Base-by-base conservation (phyloP, 2,888 invertebrate genomes). In the Heliconius charithonia region DNA sequence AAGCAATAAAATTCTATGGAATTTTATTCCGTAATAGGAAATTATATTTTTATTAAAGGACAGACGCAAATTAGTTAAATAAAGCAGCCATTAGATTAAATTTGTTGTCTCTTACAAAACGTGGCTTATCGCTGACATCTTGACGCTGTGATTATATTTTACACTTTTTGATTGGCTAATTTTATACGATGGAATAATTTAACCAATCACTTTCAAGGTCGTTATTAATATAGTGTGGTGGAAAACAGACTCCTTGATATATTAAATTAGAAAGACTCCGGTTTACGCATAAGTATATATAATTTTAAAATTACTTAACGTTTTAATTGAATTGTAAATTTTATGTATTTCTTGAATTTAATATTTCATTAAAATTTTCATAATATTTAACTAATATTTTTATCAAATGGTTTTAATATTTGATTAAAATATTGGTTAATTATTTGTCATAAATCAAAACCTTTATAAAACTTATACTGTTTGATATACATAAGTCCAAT, bases 31-130 rank as follows among this genome's bases (percentile, higher is more conserved):
- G 32, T 77, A 63, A 69, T 72, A 66, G 59, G 22, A 51, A 72
- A 65, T 67, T 72, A 56, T 62, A 77, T 71, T 75, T 59, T 56
- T 59, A 51, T 59, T 56, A 86, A 87, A 83, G 84, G 85, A 88
- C 87, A 89, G 88, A 87, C 86, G 84, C 86, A 87, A 87, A 88
- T 84, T 85, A 82, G 81, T 82, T 85, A 86, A 86, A 83, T 82
- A 81, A 82, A 87, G 88, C 88, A 91, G 89, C 89, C 90, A 92
- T 89, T 84, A 76, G 83, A 85, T 84, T 85, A 82, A 83, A 41
- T 76, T 81, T 83, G 87, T 86, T 90, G 83, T 85, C 83, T 32
- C 76, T 80, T 79, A 77, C 81, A 79, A 84, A 86, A 86, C 83
- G 85, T 82, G 81, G 79, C 59, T 81, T 77, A 76, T 80, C 83